A percentile compares a stretch with the other conserved stretches of the same genome.
phyloP scores from a whole-genome alignment of 2,797 vertebrate genomes.

The Tragelaphus eurycerus region DNA sequence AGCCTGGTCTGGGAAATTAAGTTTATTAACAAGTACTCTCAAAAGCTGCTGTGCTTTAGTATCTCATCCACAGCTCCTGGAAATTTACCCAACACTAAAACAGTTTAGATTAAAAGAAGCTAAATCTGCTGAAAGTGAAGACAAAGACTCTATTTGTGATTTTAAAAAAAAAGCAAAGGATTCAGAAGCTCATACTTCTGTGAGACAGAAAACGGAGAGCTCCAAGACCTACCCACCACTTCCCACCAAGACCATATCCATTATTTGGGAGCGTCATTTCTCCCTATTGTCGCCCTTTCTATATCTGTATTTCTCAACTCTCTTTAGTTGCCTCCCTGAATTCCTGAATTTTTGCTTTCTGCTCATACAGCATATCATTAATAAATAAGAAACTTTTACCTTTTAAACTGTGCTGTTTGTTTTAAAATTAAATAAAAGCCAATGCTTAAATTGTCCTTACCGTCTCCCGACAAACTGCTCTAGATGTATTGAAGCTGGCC shows the following conservation, averaged over 20 bases:
- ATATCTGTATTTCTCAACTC: background rate
- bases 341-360: background rate
- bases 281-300: background rate
- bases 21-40: background rate
- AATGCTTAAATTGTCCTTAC: background rate
- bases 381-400: background rate
- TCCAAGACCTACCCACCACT: background rate
- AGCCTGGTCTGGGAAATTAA: background rate
- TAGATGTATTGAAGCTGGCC: background rate
- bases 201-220: background rate
- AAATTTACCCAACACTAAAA: background rate
- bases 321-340: background rate
- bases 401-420: background rate
- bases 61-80: background rate
- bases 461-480: background rate
- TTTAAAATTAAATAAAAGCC: slow-evolving; percentile 17
- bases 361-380: background rate
- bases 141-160: background rate
- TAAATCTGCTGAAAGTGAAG: slow-evolving; percentile 17
- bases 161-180: background rate
- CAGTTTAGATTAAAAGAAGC: background rate
- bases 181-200: background rate
- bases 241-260: background rate
- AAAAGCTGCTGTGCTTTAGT: background rate
- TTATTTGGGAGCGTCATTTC: background rate